Evolutionary conservation across 2,113 vertebrate species (phyloP).

Genomic region (Mormyrus iriodes): DNA sequence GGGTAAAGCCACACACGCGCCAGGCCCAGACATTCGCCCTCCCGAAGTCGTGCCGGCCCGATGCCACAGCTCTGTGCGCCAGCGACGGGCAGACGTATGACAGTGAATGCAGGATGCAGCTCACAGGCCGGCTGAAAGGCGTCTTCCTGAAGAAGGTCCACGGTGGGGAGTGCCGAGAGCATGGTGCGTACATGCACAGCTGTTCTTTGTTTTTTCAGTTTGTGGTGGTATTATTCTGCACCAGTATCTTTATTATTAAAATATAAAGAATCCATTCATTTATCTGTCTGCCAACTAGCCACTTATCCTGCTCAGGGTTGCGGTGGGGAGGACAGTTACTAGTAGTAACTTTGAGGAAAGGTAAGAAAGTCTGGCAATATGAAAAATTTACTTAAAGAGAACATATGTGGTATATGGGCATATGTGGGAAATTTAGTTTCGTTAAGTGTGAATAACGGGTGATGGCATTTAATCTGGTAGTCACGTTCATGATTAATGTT

Average conservation of each 20-base stretch:
- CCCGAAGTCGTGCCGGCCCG: constrained; percentile 60
- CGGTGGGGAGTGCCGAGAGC: constrained; percentile 68
- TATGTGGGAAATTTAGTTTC: not conserved
- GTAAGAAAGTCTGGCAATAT: not conserved
- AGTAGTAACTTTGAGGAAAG: not conserved
- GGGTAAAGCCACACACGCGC: constrained; percentile 65
- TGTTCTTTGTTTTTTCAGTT: no score
- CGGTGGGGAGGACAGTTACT: not conserved
- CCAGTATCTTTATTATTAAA: not conserved
- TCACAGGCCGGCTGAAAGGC: constrained; percentile 58
- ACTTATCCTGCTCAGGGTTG: not conserved
- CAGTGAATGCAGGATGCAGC: constrained; percentile 75
- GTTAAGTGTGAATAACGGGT: not conserved
- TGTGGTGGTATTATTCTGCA: not conserved
- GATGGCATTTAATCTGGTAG: not conserved
- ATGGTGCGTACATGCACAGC: constrained; percentile 55
- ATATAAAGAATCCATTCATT: not conserved
- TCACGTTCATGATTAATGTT: not conserved
- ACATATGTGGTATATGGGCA: not conserved
- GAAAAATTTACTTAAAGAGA: not conserved
- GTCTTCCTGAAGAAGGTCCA: constrained; percentile 75
- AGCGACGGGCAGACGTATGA: constrained; percentile 78
- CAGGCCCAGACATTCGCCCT: constrained; percentile 45
- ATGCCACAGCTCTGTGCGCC: constrained; percentile 65
- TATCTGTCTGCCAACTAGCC: not conserved